Conservation (phyloP, 2,888 invertebrate genomes). For the Amiota mariae region DNA sequence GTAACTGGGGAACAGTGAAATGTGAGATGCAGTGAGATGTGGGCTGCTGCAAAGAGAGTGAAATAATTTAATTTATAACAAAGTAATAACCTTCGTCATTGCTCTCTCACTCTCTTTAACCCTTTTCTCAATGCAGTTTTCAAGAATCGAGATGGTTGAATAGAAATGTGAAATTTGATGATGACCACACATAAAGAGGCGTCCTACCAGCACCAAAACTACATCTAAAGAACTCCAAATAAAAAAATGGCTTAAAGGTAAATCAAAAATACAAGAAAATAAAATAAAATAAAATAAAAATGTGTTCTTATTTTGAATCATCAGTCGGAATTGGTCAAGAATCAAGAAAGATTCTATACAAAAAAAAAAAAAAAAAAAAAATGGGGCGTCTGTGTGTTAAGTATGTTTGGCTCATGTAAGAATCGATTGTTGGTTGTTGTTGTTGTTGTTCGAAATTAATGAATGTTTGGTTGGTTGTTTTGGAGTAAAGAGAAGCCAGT, state of each 20-base stretch:
- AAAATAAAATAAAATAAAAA: not conserved
- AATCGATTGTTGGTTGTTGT: not conserved
- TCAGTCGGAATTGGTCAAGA: not conserved
- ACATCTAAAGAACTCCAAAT: not conserved
- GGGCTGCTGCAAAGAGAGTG: slow-evolving; percentile 18
- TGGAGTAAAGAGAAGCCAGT: too few species aligned
- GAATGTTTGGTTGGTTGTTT: not conserved
- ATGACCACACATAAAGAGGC: slow-evolving; percentile 54
- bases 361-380: slow-evolving; percentile 7
- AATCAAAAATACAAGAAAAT: slow-evolving; percentile 4
- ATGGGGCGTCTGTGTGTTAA: slow-evolving; percentile 12
- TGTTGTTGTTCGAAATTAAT: not conserved
- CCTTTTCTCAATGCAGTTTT: too few species aligned
- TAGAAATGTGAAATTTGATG: slow-evolving; percentile 42
- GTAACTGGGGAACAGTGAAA: too few species aligned
- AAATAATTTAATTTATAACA: slow-evolving; percentile 61
- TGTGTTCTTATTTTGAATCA: not conserved
- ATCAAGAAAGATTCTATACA: not conserved
- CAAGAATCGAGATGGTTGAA: too few species aligned
- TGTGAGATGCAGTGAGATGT: too few species aligned
- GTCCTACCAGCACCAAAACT: slow-evolving; percentile 20
- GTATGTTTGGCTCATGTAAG: slow-evolving; percentile 3
- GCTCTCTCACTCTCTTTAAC: too few species aligned
- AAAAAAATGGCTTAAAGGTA: slow-evolving; percentile 35
- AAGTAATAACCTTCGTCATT: not conserved